Evolutionary conservation across 2,113 vertebrate genomes (phyloP).

Genomic region (Xiphophorus maculatus): DNA sequence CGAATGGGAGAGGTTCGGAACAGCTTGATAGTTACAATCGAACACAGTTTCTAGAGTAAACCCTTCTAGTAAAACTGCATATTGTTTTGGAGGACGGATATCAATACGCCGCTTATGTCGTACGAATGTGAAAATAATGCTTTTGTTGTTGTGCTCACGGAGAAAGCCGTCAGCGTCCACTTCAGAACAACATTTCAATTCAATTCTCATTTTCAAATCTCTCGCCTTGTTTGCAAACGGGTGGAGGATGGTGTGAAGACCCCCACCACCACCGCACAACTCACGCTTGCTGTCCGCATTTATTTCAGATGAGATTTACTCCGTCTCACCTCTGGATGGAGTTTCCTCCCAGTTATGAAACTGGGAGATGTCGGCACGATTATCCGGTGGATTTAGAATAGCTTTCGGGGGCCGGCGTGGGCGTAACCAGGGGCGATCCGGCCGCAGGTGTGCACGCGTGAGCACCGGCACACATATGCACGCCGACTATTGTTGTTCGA

Average conservation of each 20-base stretch:
- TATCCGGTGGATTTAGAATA: constrained; percentile 69
- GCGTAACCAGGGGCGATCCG: constrained; percentile 62
- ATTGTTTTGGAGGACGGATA: neutral
- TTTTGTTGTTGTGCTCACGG: neutral
- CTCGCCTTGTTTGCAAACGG: constrained; percentile 17
- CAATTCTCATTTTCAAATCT: constrained; percentile 31
- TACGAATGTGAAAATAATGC: neutral
- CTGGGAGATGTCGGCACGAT: constrained; percentile 56
- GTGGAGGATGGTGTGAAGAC: constrained; percentile 1
- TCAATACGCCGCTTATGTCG: neutral
- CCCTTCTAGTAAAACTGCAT: neutral
- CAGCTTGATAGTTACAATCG: neutral
- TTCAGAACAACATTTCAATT: neutral
- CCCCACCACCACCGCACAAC: neutral
- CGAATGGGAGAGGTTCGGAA: neutral
- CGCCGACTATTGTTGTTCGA: constrained; percentile 47
- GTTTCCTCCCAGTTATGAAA: constrained; percentile 51
- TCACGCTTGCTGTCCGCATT: constrained; percentile 48
- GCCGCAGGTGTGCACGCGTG: constrained; percentile 34
- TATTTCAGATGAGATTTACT: neutral
- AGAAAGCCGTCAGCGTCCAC: neutral
- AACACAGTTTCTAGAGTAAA: neutral
- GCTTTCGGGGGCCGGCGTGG: constrained; percentile 59
- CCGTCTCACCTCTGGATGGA: constrained; percentile 40
- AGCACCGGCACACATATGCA: constrained; percentile 16